Evolutionary conservation across 2,888 invertebrate species (phyloP), one percentile per base, ranked within the genome.

Genomic region (Sialis fuliginosa): DNA sequence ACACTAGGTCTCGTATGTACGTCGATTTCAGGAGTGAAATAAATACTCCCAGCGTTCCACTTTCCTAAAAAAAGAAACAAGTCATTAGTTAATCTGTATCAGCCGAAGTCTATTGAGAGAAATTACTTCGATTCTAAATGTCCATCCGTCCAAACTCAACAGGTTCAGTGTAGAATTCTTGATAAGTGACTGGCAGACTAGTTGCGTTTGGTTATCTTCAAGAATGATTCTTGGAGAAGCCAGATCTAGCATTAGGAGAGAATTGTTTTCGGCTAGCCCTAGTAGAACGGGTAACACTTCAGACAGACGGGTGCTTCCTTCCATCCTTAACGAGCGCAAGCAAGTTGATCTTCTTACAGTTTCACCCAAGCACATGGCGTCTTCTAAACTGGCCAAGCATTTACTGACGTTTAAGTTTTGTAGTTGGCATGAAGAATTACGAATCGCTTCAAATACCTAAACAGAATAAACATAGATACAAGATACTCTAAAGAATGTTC

Each of bases 61-160:
- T 63, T 54, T 67, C 67, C 67, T 67, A 60, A 1, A 51, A 54
- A 52, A 48, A 46, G 33, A 42, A 45, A 51, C 5, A 8, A 6
- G 35, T 31, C 10, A 10, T 33, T 12, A 39, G 31, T 30, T 13
- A 40, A 31, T 45, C 10, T 39, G 31, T n/a, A n/a, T n/a, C n/a
- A n/a, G n/a, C n/a, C n/a, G n/a, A n/a, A n/a, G n/a, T n/a, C n/a
- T n/a, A n/a, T n/a, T n/a, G n/a, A n/a, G n/a, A n/a, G n/a, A n/a
- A n/a, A n/a, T n/a, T 50, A 71, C 72, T 65, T 73, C 72, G 54
- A 73, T 65, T 54, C 71, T 63, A 53, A 72, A 70, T 40, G 68
- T 71, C 72, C 73, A 73, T 50, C 72, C 72, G 52, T 71, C 71
- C 50, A 73, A 61, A 52, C 69, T 69, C 44, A 73, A 64, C 13